Percentiles rank a stretch among this genome's conserved stretches.
These are phyloP conservation scores for Agrochola lota DNA, from an alignment of 2,888 invertebrate species.

Conservation along the genomic window DNA sequence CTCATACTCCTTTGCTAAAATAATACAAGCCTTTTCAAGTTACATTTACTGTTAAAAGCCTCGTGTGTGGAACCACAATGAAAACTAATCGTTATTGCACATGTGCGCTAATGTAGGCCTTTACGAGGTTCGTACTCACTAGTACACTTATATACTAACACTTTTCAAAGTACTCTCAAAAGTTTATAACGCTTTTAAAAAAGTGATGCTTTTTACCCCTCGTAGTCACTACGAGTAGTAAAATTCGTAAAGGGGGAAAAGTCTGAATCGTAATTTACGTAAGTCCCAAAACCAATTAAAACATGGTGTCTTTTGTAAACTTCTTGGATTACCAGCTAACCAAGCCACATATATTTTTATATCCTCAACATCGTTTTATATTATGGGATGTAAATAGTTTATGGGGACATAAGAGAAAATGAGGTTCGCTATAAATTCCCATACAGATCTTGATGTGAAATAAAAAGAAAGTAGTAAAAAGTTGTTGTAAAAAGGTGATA, in stretches of 20 bases:
- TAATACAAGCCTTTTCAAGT: constrained; percentile 20
- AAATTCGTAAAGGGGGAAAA: not conserved
- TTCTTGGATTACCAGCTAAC: constrained; percentile 3
- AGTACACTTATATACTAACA: not conserved
- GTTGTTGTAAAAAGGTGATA: constrained; percentile 33
- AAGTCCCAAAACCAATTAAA: not conserved
- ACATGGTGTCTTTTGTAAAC: not conserved
- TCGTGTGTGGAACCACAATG: constrained; percentile 41
- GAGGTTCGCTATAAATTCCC: constrained; percentile 41
- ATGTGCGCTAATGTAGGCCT: constrained; percentile 30
- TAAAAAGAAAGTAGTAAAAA: constrained; percentile 50
- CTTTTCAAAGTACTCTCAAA: constrained; percentile 1
- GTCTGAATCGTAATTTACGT: not conserved
- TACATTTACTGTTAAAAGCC: constrained; percentile 47
- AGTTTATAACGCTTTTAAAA: not conserved
- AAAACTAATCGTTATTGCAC: constrained; percentile 55
- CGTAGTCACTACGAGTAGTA: not conserved
- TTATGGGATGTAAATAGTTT: constrained; percentile 55
- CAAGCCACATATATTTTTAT: constrained; percentile 21
- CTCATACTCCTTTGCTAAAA: not conserved
- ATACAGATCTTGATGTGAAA: constrained; percentile 41
- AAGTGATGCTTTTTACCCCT: not conserved
- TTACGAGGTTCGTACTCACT: constrained; percentile 3
- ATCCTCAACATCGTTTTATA: constrained; percentile 30
- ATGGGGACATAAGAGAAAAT: constrained; percentile 43